phyloP scores from a whole-genome alignment of 2,113 vertebrate species.

The Crocuta crocuta region DNA sequence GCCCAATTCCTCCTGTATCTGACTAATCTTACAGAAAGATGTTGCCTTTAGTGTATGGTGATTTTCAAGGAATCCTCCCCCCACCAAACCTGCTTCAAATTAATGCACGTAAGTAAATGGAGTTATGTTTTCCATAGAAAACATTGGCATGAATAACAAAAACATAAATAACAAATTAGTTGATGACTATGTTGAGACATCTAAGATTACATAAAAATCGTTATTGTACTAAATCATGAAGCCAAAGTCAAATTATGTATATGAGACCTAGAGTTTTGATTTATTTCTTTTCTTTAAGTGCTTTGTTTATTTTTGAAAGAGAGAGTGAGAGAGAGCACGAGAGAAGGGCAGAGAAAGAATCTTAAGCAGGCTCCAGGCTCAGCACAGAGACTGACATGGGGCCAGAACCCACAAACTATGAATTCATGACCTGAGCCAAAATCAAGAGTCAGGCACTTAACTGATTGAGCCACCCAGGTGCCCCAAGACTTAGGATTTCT shows the following conservation, averaged over 20 bases:
- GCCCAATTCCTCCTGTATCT: slow-evolving; percentile 57
- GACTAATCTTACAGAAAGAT: slow-evolving; percentile 65
- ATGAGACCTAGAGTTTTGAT: neutral
- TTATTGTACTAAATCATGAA: neutral
- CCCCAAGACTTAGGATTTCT: too few species aligned
- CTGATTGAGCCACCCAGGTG: too few species aligned
- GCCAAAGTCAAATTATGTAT: neutral
- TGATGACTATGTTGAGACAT: neutral
- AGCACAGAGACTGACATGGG: too few species aligned
- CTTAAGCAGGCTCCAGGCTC: too few species aligned
- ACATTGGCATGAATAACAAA: neutral
- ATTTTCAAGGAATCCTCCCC: slow-evolving; percentile 55
- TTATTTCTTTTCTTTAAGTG: neutral
- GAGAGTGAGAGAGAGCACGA: too few species aligned
- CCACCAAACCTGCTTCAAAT: neutral
- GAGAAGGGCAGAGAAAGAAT: too few species aligned
- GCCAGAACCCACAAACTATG: too few species aligned
- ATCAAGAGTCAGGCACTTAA: too few species aligned
- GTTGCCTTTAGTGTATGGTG: slow-evolving; percentile 24
- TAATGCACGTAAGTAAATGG: neutral
- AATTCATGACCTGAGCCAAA: too few species aligned
- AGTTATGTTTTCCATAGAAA: slow-evolving; percentile 41
- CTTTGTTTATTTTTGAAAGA: too few species aligned
- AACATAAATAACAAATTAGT: neutral
- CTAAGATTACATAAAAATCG: slow-evolving; percentile 14